Conservation (phyloP, 1,140 invertebrate species). For the Lepidotrigona ventralis region DNA sequence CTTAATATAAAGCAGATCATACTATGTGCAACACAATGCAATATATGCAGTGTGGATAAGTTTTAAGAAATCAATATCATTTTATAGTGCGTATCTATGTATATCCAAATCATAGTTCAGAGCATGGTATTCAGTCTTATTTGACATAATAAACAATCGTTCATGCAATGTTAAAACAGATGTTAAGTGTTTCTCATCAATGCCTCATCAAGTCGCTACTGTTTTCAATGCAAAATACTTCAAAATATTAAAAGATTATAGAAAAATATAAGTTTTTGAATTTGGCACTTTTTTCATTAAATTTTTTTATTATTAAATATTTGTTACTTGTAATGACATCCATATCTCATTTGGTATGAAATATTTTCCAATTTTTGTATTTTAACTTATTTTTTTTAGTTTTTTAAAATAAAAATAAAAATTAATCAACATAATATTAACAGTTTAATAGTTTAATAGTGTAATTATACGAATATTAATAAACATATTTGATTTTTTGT, state of each 20-base stretch:
- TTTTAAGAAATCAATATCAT: slow-evolving; percentile 54
- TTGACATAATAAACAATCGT: slow-evolving; percentile 55
- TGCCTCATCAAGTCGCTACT: background rate
- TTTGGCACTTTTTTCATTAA: background rate
- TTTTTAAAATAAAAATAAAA: slow-evolving; percentile 26
- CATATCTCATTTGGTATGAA: background rate
- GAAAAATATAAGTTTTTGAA: background rate
- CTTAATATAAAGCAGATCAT: background rate
- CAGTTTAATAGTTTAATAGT: slow-evolving; percentile 19
- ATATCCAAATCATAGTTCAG: slow-evolving; percentile 43
- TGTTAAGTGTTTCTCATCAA: slow-evolving; percentile 7
- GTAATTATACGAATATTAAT: background rate
- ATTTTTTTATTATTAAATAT: slow-evolving; percentile 22
- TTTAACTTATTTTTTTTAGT: background rate
- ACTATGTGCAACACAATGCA: background rate
- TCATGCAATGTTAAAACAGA: slow-evolving; percentile 1
- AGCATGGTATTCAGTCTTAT: slow-evolving; percentile 56
- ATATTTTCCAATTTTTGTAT: background rate
- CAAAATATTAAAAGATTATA: background rate
- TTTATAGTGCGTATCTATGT: slow-evolving; percentile 49
- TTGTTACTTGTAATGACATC: background rate
- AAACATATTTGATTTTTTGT: background rate
- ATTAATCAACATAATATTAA: background rate
- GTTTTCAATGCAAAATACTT: background rate
- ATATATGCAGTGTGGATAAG: slow-evolving; percentile 20